Evolutionary conservation across 2,113 vertebrate genomes (phyloP).

Genomic region (Haplochromis vanheusdeni): DNA sequence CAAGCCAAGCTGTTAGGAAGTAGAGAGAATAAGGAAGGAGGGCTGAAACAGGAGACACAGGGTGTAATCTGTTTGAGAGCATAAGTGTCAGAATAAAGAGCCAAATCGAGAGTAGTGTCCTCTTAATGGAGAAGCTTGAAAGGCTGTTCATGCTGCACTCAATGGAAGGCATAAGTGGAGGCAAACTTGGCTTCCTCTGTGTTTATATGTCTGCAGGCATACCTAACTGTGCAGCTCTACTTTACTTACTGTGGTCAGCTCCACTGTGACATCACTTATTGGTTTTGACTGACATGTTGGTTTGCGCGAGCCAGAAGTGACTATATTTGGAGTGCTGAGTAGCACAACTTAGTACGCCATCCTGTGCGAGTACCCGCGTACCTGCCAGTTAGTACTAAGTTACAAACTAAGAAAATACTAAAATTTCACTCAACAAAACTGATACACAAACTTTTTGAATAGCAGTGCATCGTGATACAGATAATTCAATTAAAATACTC

Average conservation of each 20-base stretch:
- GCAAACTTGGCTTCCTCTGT: neutral
- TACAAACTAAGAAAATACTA: neutral
- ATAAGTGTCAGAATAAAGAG: neutral
- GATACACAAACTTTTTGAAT: neutral
- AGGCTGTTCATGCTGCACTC: neutral
- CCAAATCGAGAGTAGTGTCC: neutral
- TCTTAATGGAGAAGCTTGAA: neutral
- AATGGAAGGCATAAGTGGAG: neutral
- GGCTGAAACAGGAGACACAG: neutral
- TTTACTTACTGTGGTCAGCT: neutral
- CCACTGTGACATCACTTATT: neutral
- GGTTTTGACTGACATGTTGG: neutral
- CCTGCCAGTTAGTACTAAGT: neutral
- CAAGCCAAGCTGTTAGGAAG: neutral
- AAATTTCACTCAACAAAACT: neutral
- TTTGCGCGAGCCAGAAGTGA: neutral
- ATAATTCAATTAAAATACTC: neutral
- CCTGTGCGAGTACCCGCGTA: rapidly evolving
- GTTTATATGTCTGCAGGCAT: neutral
- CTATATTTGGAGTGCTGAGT: neutral
- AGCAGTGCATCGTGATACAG: neutral
- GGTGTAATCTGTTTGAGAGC: neutral
- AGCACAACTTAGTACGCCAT: neutral
- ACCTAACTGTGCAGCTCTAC: neutral
- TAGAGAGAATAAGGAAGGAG: neutral